Evolutionary conservation across 2,888 invertebrate genomes (phyloP).

Genomic region (Scotopteryx bipunctaria): DNA sequence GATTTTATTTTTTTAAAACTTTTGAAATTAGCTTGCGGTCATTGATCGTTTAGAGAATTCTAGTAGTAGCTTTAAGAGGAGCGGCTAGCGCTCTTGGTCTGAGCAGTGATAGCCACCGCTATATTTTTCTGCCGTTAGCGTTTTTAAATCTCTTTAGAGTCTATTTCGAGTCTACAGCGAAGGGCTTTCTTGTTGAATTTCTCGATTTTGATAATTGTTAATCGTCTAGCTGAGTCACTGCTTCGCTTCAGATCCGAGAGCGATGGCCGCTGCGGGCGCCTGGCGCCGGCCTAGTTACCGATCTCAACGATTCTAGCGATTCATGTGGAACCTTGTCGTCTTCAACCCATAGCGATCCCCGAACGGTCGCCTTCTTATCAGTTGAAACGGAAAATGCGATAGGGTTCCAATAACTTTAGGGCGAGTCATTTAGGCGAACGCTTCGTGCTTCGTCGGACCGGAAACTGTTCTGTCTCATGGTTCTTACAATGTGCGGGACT

Average conservation of each 20-base stretch:
- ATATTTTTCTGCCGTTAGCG: slow-evolving; percentile 54
- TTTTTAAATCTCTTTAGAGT: slow-evolving; percentile 55
- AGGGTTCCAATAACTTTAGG: slow-evolving; percentile 31
- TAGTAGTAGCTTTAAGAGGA: slow-evolving; percentile 80
- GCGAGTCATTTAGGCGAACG: slow-evolving; percentile 67
- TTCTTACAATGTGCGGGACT: slow-evolving; percentile 69
- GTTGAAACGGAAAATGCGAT: slow-evolving; percentile 17
- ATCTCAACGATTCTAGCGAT: slow-evolving; percentile 65
- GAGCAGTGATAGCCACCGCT: slow-evolving; percentile 45
- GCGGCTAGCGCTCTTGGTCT: slow-evolving; percentile 76
- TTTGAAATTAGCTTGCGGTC: slow-evolving; percentile 82
- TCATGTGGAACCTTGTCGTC: slow-evolving; percentile 46
- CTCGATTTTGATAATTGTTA: slow-evolving; percentile 49
- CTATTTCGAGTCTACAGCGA: slow-evolving; percentile 60
- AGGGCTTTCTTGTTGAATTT: slow-evolving; percentile 52
- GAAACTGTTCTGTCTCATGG: slow-evolving; percentile 71
- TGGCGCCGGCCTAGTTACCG: slow-evolving; percentile 62
- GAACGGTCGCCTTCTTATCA: slow-evolving; percentile 7
- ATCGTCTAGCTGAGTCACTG: slow-evolving; percentile 49
- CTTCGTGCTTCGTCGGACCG: slow-evolving; percentile 70
- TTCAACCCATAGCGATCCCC: slow-evolving; percentile 12
- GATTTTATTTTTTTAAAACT: slow-evolving; percentile 84
- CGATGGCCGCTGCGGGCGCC: slow-evolving; percentile 65
- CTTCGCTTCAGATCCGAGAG: slow-evolving; percentile 63
- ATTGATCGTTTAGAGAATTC: slow-evolving; percentile 78